Evolutionary conservation across 1,140 invertebrate genomes (phyloP), one percentile per base, ranked within the genome.

Genomic region (Augochlora pura): DNA sequence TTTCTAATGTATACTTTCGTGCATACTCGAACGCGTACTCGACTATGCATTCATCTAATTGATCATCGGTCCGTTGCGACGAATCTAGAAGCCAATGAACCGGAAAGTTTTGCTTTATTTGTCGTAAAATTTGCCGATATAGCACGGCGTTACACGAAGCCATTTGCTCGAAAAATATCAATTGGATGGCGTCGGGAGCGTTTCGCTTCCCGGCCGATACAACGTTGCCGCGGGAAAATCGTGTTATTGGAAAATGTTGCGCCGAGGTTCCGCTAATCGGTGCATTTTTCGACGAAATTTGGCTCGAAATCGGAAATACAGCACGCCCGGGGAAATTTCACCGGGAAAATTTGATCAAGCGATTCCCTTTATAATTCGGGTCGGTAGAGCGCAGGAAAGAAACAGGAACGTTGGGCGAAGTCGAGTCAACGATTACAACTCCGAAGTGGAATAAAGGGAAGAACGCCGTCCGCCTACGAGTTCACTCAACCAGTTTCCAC

Each of bases 401-500:
- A 79, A 32, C 49, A 32, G 27, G 38, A 23, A 46, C 60, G 65
- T 14, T 64, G 59, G 59, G 39, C 46, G n/a, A 57, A 46, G 62
- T 62, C 39, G 62, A 85, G 71, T 85, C 49, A 38, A 62, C 81
- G 75, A 85, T 82, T 85, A 82, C 83, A 82, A 82, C 67, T 82
- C 66, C 32, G 42, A 70, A 52, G 74, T 68, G 59, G 74, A 75
- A 82, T 79, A 63, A 71, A 67, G 66, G 49, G 66, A 27, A 25
- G 66, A 59, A 71, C 75, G 79, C 54, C 70, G 39, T 25, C 27
- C 21, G 27, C 23, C 62, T 65, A 70, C 68, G 63, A 81, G 38
- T 82, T 81, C 78, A 69, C 38, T 63, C 72, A 54, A 59, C 67
- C 82, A 77, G 84, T 87, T 83, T 77, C 72, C 81, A 82, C 86